Base-by-base conservation (phyloP, 2,888 invertebrate species). In the Pinctada fucata region DNA sequence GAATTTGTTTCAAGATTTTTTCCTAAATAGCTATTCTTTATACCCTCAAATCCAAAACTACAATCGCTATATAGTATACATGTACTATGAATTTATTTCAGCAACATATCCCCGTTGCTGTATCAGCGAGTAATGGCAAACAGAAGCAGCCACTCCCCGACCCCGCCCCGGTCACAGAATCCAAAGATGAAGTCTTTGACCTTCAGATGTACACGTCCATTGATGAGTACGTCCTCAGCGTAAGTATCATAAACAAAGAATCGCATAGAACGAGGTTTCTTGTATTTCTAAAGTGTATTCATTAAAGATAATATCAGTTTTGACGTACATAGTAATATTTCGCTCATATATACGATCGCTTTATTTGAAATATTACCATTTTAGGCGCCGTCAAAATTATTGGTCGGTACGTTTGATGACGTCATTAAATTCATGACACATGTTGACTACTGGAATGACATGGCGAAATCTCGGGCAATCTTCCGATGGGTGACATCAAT, bases 131-230 rank as follows among this genome's bases (percentile, higher is more conserved):
- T 45, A 80, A 83, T 48, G 83, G 83, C 13, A 80, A 82, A 16
- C 31, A 49, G 8, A 58, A 58, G 1, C 82, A 83, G 69, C 82
- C 82, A 50, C 82, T 85, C 16, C 90, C 90, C 5, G 84, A 85
- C 10, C 88, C 90, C 4, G 73, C 76, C 0, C 89, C 89, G 10
- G 86, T 87, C 4, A 72, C 73, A 31, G 82, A 79, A 2, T 67
- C 75, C 65, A 90, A 90, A 76, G 74, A 68, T 10, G 88, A 87
- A 4, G 82, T 88, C 51, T 90, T 88, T 76, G 78, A 84, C 0
- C 70, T 83, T 5, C 81, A 84, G 2, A 83, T 85, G 49, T 88
- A 84, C 82, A 82, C 83, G 52, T 81, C 86, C n/a, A 87, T 90
- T 2, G 88, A 88, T 72, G 80, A 83, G n/a, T 87, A 87, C 68